Evolutionary conservation across 1,140 invertebrate species (phyloP), one percentile per base, ranked within the genome.

Genomic region (Acyrthosiphon pisum): DNA sequence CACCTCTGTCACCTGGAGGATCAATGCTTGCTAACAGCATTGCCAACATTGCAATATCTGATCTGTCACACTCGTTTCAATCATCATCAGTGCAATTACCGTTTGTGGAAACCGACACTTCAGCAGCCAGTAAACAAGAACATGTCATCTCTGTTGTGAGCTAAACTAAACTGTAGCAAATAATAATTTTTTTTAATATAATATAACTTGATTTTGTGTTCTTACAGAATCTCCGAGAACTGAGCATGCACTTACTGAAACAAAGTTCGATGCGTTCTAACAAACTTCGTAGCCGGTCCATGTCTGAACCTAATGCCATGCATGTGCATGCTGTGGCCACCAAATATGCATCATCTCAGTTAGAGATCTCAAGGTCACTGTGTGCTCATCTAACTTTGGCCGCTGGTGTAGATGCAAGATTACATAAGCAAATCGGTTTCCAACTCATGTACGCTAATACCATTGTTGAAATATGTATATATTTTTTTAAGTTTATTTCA

Each of bases 71-170:
- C 18, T 93, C 81, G 0, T 56, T 84, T 26, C 68, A 93, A n/a
- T 93, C 90, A 1, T 86, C 56, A 60, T 48, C 84, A 0, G 94
- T 94, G 87, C 94, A 94, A 91, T 95, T 98, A 93, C 98, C 97
- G 0, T 98, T 98, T 95, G 95, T 97, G 84, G 97, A 98, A 95
- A 96, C 97, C n/a, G 97, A 98, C 95, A 97, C 96, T 48, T 98
- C 97, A 94, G 98, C 97, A 9, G 97, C 97, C 23, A 98, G 97
- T 94, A 97, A 97, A 94, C 97, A 98, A 94, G 97, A 98, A 94
- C 97, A 98, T 95, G 96, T 98, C 60, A 97, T 98, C 8, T 97
- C 97, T 3, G 97, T 98, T 94, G 97, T 97, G 94, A 95, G 95
- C 95, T 56, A 89, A 56, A 37, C 6, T 41, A 26, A 56, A 50